These are phyloP conservation scores for Austrofundulus limnaeus DNA, from an alignment of 2,113 vertebrate genomes.

Conservation along the genomic window DNA sequence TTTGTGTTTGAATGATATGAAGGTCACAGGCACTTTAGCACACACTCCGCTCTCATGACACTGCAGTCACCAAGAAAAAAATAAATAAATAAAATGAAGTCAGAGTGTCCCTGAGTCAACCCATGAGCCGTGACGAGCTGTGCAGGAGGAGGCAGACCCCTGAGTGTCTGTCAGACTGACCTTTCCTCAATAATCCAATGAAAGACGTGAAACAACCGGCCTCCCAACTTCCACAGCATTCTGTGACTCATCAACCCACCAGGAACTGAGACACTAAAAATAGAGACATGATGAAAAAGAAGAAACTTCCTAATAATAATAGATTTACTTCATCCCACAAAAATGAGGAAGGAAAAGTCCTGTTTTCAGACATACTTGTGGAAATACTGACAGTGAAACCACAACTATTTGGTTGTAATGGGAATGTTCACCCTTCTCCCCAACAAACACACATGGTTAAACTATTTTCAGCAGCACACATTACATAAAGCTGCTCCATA, in stretches of 20 bases:
- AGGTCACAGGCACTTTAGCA: too few species aligned
- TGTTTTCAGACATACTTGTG: constrained; percentile 14
- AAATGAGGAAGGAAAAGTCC: constrained; percentile 28
- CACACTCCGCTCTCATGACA: constrained; percentile 24
- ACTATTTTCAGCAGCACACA: constrained; percentile 5
- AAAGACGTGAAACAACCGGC: constrained; percentile 7
- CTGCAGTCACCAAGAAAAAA: constrained; percentile 17
- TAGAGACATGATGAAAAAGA: constrained; percentile 61
- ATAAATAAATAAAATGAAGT: constrained; percentile 1
- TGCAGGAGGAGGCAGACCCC: constrained; percentile 6
- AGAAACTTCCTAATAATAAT: constrained; percentile 29
- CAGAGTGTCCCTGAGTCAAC: constrained; percentile 22
- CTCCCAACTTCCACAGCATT: constrained; percentile 16
- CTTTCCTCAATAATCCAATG: constrained; percentile 6
- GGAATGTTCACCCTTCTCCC: constrained; percentile 22
- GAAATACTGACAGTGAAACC: constrained; percentile 37
- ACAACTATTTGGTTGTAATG: constrained; percentile 21
- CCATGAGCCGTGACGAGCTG: constrained; percentile 15
- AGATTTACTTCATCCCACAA: constrained; percentile 47
- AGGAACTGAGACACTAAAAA: constrained; percentile 49
- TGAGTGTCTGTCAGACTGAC: constrained; percentile 9
- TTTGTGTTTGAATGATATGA: too few species aligned
- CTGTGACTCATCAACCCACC: constrained; percentile 55
- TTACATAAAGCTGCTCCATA: constrained; percentile 27
- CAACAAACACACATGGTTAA: background rate